A percentile compares a stretch with the other conserved stretches of the same genome.
phyloP scores from a whole-genome alignment of 2,113 vertebrate genomes.

The Natator depressus region DNA sequence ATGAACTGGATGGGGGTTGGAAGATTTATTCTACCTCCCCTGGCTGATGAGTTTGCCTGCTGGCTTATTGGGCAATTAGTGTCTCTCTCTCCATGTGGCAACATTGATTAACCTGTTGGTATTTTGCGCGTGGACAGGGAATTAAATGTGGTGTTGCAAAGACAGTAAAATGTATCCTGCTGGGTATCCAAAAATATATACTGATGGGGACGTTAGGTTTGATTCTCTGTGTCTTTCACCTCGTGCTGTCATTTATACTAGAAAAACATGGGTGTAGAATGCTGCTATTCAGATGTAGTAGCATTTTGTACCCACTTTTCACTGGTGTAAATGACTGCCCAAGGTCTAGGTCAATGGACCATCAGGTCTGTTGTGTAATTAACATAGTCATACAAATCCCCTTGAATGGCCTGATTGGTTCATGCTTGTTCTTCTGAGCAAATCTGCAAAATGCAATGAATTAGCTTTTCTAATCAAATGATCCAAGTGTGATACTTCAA shows the following conservation, averaged over 20 bases:
- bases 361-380: neutral
- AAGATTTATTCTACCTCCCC: neutral
- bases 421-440: neutral
- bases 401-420: neutral
- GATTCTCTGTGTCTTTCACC: neutral
- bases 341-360: neutral
- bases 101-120: neutral
- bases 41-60: neutral
- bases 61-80: neutral
- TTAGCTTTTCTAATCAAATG: neutral
- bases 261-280: neutral
- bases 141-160: neutral
- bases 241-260: neutral
- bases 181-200: neutral
- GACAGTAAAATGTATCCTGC: neutral
- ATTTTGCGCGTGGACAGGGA: neutral
- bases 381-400: neutral
- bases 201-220: neutral
- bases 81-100: accelerated
- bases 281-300: accelerated
- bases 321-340: neutral
- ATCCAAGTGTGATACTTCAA: neutral
- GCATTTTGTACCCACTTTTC: neutral
- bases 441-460: neutral
- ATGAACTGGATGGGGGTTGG: neutral